These are phyloP conservation scores for Podilymbus podiceps DNA, from an alignment of 2,113 vertebrate species.

Conservation along the genomic window DNA sequence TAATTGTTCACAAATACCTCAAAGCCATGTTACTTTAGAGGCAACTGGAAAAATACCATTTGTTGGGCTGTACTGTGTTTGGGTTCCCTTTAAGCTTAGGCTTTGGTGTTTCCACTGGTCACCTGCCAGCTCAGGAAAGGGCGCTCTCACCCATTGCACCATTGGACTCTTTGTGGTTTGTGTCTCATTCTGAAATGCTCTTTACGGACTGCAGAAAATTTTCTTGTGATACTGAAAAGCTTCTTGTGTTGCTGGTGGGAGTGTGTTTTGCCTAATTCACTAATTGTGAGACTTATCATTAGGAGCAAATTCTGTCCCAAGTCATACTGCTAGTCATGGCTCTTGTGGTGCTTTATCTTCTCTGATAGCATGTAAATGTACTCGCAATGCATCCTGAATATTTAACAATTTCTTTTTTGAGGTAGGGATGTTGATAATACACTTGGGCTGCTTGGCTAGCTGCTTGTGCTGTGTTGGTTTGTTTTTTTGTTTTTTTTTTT, in stretches of 20 bases:
- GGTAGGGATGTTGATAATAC: not conserved
- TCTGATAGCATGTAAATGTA: not conserved
- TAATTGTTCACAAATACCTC: not conserved
- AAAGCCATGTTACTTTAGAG: not conserved
- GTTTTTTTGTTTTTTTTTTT: not conserved
- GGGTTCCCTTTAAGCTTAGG: not conserved
- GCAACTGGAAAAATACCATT: not conserved
- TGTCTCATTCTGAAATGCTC: not conserved
- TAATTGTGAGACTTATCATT: not conserved
- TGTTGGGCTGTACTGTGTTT: not conserved
- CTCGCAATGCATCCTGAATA: not conserved
- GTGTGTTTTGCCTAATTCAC: not conserved
- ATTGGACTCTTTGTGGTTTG: not conserved
- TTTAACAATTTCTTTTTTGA: not conserved
- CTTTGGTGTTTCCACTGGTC: not conserved
- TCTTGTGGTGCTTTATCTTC: not conserved
- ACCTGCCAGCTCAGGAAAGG: not conserved
- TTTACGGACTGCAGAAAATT: not conserved
- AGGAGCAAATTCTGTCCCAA: not conserved
- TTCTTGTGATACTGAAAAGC: not conserved
- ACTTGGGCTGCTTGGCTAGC: not conserved
- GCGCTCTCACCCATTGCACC: accelerated
- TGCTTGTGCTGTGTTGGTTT: not conserved
- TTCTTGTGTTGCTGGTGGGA: not conserved
- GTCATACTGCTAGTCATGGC: not conserved